Percentiles rank a stretch among this genome's conserved stretches.
Conservation (phyloP, 2,113 vertebrate species). For the Plecturocebus donacophilus region DNA sequence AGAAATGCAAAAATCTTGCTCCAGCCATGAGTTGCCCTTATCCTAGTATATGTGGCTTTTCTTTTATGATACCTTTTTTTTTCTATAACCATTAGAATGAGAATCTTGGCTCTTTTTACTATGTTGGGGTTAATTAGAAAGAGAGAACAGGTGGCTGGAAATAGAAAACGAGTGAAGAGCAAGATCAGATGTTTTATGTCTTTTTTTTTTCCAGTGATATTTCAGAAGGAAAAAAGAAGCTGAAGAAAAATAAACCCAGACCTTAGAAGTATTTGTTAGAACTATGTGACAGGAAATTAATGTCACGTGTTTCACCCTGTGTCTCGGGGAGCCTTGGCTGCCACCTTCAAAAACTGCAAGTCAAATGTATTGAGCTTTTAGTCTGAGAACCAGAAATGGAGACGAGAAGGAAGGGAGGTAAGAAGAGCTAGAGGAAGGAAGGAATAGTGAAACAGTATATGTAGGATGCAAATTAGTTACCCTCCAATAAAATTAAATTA, state of each 20-base stretch:
- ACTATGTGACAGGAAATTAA: fast-evolving
- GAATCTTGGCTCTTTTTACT: conserved; percentile 48
- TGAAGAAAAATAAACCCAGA: conserved; percentile 12
- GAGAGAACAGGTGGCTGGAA: conserved; percentile 65
- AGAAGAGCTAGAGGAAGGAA: not conserved
- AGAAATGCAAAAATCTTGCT: not conserved
- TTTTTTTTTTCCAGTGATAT: not conserved
- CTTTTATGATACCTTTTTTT: not conserved
- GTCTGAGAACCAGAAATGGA: not conserved
- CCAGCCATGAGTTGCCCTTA: not conserved
- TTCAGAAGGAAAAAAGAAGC: conserved; percentile 54
- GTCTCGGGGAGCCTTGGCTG: not conserved
- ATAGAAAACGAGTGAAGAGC: conserved; percentile 52
- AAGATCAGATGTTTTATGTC: conserved; percentile 36
- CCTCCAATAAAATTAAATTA: not conserved
- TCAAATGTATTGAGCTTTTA: not conserved
- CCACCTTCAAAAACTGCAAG: not conserved
- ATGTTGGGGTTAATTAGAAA: conserved; percentile 66
- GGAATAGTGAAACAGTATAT: not conserved
- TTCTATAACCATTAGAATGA: not conserved
- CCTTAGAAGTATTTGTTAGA: not conserved
- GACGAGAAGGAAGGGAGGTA: not conserved
- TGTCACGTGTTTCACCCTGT: not conserved
- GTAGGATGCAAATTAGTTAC: not conserved
- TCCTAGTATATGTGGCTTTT: not conserved